Evolutionary conservation across 2,113 vertebrate genomes (phyloP).

Genomic region (Tupaia tana): DNA sequence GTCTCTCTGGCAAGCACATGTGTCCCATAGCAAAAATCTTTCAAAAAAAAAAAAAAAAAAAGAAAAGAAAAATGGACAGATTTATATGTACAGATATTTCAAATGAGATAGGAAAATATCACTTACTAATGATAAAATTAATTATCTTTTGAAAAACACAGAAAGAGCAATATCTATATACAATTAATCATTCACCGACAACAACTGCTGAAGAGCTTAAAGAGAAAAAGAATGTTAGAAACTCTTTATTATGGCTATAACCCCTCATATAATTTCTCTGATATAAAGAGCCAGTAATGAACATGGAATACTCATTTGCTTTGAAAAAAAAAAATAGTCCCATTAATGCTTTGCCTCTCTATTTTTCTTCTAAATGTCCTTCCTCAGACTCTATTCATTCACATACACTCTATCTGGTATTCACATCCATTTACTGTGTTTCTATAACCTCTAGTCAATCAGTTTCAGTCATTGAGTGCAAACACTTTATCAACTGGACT

Average conservation of each 20-base stretch:
- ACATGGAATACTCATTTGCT: background rate
- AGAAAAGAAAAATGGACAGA: background rate
- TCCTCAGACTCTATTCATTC: too few relatives aligned
- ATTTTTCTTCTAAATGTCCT: too few relatives aligned
- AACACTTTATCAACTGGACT: too few relatives aligned
- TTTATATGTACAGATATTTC: slow-evolving; percentile 9
- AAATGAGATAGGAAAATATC: slow-evolving; percentile 27
- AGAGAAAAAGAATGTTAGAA: slow-evolving; percentile 10
- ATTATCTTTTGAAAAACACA: background rate
- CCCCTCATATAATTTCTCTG: background rate
- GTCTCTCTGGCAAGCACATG: too few relatives aligned
- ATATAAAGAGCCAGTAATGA: background rate
- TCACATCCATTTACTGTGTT: too few relatives aligned
- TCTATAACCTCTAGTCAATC: too few relatives aligned
- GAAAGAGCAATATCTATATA: background rate
- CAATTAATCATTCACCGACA: background rate
- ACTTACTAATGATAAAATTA: background rate
- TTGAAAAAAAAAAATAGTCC: background rate
- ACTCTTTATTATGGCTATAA: background rate
- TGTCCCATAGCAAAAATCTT: too few relatives aligned
- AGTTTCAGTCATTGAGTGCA: too few relatives aligned
- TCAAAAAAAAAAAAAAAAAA: too few relatives aligned
- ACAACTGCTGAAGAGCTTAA: background rate
- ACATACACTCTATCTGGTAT: too few relatives aligned
- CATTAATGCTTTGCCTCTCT: too few relatives aligned